phyloP scores from a whole-genome alignment of 1,140 invertebrate species.

The Drosophila willistoni region DNA sequence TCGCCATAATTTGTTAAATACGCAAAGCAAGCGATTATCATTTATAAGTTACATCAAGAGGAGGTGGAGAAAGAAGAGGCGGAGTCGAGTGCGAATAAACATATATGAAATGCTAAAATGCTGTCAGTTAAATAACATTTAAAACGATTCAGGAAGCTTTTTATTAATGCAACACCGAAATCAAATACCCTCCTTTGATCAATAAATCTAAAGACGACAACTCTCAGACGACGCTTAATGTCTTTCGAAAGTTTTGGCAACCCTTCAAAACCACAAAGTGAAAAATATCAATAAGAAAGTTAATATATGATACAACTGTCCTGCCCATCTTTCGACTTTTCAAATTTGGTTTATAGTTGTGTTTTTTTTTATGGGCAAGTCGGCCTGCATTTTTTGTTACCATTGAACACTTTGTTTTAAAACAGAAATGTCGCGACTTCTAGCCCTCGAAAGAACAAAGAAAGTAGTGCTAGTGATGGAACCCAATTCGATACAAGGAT shows the following conservation, averaged over 20 bases:
- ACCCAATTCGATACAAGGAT: too few relatives aligned
- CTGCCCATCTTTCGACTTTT: not conserved
- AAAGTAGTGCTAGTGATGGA: too few relatives aligned
- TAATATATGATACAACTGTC: slow-evolving; percentile 3
- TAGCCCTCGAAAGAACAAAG: too few relatives aligned
- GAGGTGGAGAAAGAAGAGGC: too few relatives aligned
- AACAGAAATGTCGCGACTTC: too few relatives aligned
- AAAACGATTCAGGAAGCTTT: not conserved
- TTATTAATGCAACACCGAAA: not conserved
- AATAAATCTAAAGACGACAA: not conserved
- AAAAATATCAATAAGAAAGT: not conserved
- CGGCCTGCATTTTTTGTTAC: too few relatives aligned
- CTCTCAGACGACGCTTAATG: not conserved
- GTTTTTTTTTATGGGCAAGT: too few relatives aligned
- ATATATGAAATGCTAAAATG: slow-evolving; percentile 28
- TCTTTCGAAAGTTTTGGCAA: not conserved
- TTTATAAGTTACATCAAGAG: slow-evolving; percentile 44
- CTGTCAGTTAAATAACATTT: slow-evolving; percentile 20
- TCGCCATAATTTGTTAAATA: slow-evolving; percentile 49
- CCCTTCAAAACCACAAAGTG: not conserved
- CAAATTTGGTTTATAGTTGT: too few relatives aligned
- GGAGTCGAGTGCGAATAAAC: slow-evolving; percentile 29
- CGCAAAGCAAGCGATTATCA: slow-evolving; percentile 32
- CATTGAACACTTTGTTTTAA: too few relatives aligned
- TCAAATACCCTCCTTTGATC: not conserved